A percentile compares a stretch with the other conserved stretches of the same genome.
phyloP scores from a whole-genome alignment of 1,140 invertebrate genomes.

The Drosophila bifasciata region DNA sequence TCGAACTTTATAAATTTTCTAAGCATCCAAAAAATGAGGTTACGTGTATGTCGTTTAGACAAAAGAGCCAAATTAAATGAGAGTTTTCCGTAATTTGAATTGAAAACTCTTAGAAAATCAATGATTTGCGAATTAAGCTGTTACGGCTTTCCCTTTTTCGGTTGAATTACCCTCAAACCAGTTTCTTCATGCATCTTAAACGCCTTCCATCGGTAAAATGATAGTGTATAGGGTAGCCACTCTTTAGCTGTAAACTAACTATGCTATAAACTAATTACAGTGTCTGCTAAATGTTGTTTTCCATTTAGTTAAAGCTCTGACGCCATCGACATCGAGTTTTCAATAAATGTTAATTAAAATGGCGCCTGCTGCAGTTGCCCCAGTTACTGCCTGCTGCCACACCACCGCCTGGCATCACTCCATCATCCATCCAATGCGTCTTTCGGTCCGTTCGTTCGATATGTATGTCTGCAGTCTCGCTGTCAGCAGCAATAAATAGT shows the following conservation, averaged over 20 bases:
- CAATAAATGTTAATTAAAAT: slow-evolving; percentile 69
- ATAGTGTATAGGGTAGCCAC: neutral
- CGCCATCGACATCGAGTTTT: slow-evolving; percentile 50
- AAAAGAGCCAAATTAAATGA: no score
- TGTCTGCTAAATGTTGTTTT: slow-evolving; percentile 4
- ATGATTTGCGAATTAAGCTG: no score
- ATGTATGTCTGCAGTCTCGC: slow-evolving; percentile 41
- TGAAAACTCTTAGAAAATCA: no score
- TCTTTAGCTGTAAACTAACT: neutral
- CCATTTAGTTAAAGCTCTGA: slow-evolving; percentile 54
- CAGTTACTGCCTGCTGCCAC: slow-evolving; percentile 21
- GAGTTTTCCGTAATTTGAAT: no score
- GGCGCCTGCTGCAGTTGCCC: slow-evolving; percentile 64
- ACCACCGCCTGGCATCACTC: neutral
- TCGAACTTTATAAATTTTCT: slow-evolving; percentile 6
- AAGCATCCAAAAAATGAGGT: slow-evolving; percentile 6
- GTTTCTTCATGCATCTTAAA: no score
- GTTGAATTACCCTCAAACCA: no score
- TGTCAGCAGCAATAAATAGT: slow-evolving; percentile 79
- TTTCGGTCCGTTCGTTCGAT: slow-evolving; percentile 13
- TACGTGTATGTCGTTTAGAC: neutral
- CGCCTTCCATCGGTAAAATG: neutral
- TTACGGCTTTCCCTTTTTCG: no score
- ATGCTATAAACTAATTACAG: slow-evolving; percentile 48
- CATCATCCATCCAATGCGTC: neutral